phyloP scores from a whole-genome alignment of 2,888 invertebrate genomes.

The Yponomeuta plumbellus region DNA sequence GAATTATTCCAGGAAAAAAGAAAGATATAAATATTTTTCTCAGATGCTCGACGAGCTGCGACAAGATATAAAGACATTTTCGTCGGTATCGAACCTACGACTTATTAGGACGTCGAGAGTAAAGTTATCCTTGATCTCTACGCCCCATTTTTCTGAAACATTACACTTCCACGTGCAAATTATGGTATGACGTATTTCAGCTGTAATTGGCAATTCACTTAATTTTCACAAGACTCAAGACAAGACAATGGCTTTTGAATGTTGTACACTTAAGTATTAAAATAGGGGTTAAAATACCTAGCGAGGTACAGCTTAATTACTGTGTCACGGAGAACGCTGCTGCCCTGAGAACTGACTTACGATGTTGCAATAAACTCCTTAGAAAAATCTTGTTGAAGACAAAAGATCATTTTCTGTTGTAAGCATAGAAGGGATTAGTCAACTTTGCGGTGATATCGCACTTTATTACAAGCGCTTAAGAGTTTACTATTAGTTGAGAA shows the following conservation, averaged over 20 bases:
- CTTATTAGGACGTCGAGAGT: too few relatives aligned
- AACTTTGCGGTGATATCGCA: background rate
- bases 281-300: background rate
- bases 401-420: background rate
- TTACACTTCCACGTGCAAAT: too few relatives aligned
- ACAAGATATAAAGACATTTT: too few relatives aligned
- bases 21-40: too few relatives aligned
- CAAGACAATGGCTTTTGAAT: background rate
- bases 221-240: too few relatives aligned
- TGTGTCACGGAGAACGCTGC: background rate
- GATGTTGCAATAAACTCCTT: background rate
- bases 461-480: background rate
- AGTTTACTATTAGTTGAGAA: background rate
- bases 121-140: background rate
- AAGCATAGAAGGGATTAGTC: background rate
- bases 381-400: background rate
- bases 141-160: too few relatives aligned
- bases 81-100: too few relatives aligned
- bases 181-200: too few relatives aligned
- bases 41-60: too few relatives aligned
- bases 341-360: constrained; percentile 4
- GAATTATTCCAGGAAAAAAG: too few relatives aligned
- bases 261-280: background rate
- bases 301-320: background rate
- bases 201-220: too few relatives aligned